A percentile compares a stretch with the other conserved stretches of the same genome.
Conservation (phyloP, 2,888 invertebrate genomes). For the Acleris sparsana region DNA sequence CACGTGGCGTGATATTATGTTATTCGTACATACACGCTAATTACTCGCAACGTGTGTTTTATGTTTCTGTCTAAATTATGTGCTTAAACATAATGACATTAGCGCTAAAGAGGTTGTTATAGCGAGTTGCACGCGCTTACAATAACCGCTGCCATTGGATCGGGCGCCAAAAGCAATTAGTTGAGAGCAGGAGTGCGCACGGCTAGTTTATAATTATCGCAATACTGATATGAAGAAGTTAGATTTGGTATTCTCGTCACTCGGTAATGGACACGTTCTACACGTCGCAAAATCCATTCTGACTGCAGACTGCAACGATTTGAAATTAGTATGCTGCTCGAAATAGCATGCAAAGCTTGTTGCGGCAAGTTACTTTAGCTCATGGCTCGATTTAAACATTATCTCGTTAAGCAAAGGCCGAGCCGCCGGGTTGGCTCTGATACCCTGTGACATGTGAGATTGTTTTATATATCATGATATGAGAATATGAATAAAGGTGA, state of each 20-base stretch:
- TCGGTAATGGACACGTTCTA: conserved; percentile 2
- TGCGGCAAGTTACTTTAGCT: conserved; percentile 7
- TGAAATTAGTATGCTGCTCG: conserved; percentile 24
- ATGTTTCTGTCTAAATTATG: conserved; percentile 23
- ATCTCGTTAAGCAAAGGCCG: conserved; percentile 2
- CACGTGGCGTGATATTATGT: not conserved
- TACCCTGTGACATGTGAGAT: not conserved
- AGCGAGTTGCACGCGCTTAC: conserved; percentile 40
- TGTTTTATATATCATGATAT: conserved; percentile 32
- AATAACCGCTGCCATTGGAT: conserved; percentile 50
- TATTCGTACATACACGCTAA: conserved; percentile 14
- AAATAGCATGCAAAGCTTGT: conserved; percentile 25
- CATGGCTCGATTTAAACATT: conserved; percentile 13
- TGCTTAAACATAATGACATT: conserved; percentile 20
- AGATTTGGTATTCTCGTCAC: conserved; percentile 9
- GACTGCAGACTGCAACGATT: conserved; percentile 15
- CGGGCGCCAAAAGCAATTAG: conserved; percentile 51
- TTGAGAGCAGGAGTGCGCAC: conserved; percentile 39
- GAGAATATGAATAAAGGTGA: conserved; percentile 21
- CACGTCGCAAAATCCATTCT: conserved; percentile 20
- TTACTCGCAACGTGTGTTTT: conserved; percentile 35
- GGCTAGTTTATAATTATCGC: conserved; percentile 4
- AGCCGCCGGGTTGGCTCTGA: not conserved
- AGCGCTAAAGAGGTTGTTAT: conserved; percentile 45
- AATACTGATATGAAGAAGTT: not conserved